Percentiles rank a stretch among this genome's conserved stretches.
These are phyloP conservation scores for Aphodius granarius DNA, from an alignment of 2,888 invertebrate genomes.

Conservation along the genomic window DNA sequence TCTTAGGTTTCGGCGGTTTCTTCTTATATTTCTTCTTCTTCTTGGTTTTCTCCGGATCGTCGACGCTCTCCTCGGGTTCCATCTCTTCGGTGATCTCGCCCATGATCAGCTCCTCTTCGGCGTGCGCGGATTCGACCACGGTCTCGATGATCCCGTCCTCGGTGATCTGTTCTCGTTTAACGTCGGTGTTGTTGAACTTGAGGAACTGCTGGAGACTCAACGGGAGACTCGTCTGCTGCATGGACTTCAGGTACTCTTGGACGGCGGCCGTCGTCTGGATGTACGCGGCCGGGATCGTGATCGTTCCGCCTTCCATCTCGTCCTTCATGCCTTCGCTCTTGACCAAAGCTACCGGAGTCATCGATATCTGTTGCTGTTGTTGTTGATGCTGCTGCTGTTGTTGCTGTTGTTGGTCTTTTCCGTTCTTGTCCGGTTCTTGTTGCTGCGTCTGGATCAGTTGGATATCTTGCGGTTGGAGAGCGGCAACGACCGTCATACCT, in stretches of 20 bases:
- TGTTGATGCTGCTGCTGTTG: slow-evolving; percentile 20
- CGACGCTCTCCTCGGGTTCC: slow-evolving; percentile 47
- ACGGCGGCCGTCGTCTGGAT: slow-evolving; percentile 58
- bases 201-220: slow-evolving; percentile 65
- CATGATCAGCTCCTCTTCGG: slow-evolving; percentile 44
- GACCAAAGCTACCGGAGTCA: slow-evolving; percentile 57
- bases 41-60: slow-evolving; percentile 47
- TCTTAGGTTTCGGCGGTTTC: slow-evolving; percentile 75
- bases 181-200: slow-evolving; percentile 66
- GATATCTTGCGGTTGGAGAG: slow-evolving; percentile 70
- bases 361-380: slow-evolving; percentile 42
- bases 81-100: slow-evolving; percentile 50
- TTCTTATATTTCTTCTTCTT: slow-evolving; percentile 82
- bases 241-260: slow-evolving; percentile 57
- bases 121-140: slow-evolving; percentile 52
- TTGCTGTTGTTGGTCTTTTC: slow-evolving; percentile 31
- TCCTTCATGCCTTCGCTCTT: slow-evolving; percentile 50
- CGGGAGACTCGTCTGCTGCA: slow-evolving; percentile 55
- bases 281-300: slow-evolving; percentile 58
- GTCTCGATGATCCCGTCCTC: slow-evolving; percentile 57
- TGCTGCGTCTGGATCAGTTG: slow-evolving; percentile 58
- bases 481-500: slow-evolving; percentile 70
- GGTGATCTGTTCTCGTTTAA: slow-evolving; percentile 56
- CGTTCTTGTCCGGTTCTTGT: slow-evolving; percentile 40
- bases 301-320: slow-evolving; percentile 41